phyloP scores from a whole-genome alignment of 2,113 vertebrate genomes.

The Vicugna pacos region DNA sequence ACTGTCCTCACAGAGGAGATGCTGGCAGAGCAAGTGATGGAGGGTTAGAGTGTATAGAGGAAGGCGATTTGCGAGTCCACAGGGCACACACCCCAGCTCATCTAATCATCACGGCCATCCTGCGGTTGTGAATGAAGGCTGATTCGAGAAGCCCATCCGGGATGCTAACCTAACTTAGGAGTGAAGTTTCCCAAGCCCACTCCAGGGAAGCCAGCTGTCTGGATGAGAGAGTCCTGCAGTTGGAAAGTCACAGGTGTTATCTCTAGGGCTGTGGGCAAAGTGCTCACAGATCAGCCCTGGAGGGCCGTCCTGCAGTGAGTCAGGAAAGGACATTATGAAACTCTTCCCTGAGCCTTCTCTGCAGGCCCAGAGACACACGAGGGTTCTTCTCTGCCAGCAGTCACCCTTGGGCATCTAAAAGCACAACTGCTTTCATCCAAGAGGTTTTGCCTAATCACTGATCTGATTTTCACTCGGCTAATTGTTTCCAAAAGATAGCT shows the following conservation, averaged over 20 bases:
- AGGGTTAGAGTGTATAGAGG: too few relatives aligned
- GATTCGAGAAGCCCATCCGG: not conserved
- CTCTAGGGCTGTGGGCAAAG: not conserved
- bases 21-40: not conserved
- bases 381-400: slow-evolving; percentile 29
- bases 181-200: not conserved
- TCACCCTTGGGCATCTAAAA: not conserved
- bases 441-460: slow-evolving; percentile 55
- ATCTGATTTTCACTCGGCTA: slow-evolving; percentile 72
- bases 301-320: not conserved
- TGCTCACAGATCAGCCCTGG: not conserved
- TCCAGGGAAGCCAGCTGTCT: not conserved
- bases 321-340: not conserved
- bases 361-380: not conserved
- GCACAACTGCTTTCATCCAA: not conserved
- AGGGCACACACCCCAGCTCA: accelerated
- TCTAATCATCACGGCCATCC: not conserved
- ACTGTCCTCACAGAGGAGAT: not conserved
- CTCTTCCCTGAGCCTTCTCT: not conserved
- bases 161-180: not conserved
- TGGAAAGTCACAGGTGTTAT: not conserved
- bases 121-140: too few relatives aligned
- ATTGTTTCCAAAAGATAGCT: slow-evolving; percentile 79
- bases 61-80: not conserved
- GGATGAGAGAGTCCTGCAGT: not conserved